A percentile compares a stretch with the other conserved stretches of the same genome.
Evolutionary conservation across 2,113 vertebrate species (phyloP).

Genomic region (Hypanus sabinus): DNA sequence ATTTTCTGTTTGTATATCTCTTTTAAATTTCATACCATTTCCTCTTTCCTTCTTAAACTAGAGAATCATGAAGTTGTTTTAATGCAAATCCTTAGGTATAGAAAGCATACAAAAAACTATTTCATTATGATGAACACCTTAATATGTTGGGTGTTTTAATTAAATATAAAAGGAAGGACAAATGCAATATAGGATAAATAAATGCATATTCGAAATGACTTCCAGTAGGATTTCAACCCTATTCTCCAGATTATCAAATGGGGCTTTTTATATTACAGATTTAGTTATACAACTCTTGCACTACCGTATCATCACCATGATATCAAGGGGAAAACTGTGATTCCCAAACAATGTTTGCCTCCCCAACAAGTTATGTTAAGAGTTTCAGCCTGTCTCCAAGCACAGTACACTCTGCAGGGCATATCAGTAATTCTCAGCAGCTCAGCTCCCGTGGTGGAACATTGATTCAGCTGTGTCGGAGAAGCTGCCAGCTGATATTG

Average conservation of each 20-base stretch:
- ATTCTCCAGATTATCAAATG: neutral
- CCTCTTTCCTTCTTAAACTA: too few species aligned
- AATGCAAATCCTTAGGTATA: too few species aligned
- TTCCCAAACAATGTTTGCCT: neutral
- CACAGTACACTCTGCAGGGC: neutral
- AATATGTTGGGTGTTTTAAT: too few species aligned
- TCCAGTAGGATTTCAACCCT: neutral
- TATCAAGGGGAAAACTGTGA: neutral
- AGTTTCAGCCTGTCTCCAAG: neutral
- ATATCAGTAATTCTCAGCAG: neutral
- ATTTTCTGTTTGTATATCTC: too few species aligned
- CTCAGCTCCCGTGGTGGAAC: neutral
- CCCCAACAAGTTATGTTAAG: neutral
- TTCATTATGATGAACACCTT: too few species aligned
- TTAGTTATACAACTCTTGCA: neutral
- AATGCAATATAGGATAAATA: too few species aligned
- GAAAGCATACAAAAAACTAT: too few species aligned
- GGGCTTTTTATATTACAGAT: too few species aligned
- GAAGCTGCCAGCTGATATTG: neutral
- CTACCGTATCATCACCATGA: neutral
- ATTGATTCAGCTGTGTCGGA: slow-evolving; percentile 3
- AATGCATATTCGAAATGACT: neutral
- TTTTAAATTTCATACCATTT: too few species aligned
- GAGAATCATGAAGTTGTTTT: too few species aligned
- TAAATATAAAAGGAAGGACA: too few species aligned